Conservation (phyloP, 1,140 invertebrate species). For the Cyclina sinensis region DNA sequence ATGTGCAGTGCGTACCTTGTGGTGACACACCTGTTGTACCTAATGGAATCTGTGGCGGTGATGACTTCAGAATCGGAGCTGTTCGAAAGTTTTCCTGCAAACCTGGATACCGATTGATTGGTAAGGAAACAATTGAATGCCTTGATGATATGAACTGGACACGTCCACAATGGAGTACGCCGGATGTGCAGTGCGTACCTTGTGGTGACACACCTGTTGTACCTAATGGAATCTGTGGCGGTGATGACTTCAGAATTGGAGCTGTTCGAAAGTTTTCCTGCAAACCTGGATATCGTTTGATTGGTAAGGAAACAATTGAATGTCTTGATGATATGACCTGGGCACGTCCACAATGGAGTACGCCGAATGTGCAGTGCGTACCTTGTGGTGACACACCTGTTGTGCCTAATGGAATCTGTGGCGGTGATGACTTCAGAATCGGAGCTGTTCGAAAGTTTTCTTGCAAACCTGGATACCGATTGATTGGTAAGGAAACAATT, state of each 20-base stretch:
- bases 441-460: no score
- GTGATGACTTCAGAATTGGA: conserved; percentile 5
- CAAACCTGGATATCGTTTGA: conserved; percentile 7
- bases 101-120: conserved; percentile 15
- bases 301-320: conserved; percentile 25
- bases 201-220: conserved; percentile 32
- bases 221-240: conserved; percentile 20
- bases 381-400: no score
- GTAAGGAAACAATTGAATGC: conserved; percentile 35
- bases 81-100: conserved; percentile 18
- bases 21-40: neutral
- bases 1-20: conserved; percentile 46
- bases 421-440: no score
- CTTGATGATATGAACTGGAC: neutral
- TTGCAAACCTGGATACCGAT: no score
- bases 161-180: conserved; percentile 2
- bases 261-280: conserved; percentile 16
- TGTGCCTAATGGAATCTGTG: no score
- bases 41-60: conserved; percentile 37
- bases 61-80: conserved; percentile 26
- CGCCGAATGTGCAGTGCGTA: no score
- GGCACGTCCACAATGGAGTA: no score
- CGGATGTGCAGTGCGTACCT: conserved; percentile 35
- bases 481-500: no score
- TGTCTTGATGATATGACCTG: no score